These are phyloP conservation scores for Halictus ligatus DNA, from an alignment of 2,888 invertebrate genomes.

Conservation along the genomic window DNA sequence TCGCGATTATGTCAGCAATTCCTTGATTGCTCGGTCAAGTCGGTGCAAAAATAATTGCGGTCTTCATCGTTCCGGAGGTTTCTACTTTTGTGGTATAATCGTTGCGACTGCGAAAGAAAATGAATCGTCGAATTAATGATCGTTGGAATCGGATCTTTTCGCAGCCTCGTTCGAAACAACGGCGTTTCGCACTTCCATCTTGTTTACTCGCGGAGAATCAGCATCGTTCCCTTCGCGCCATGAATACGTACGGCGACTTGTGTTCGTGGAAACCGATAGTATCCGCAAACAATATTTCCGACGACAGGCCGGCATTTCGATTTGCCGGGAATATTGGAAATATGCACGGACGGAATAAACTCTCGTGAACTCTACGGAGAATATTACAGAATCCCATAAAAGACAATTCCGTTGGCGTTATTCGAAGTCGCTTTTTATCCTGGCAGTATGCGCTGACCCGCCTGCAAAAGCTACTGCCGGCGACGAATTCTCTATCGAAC, in stretches of 20 bases:
- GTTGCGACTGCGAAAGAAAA: neutral
- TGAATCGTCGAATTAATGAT: neutral
- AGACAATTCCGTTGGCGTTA: slow-evolving; percentile 24
- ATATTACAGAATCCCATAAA: slow-evolving; percentile 21
- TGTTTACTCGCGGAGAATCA: neutral
- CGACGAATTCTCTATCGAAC: neutral
- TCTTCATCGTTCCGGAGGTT: too few species aligned
- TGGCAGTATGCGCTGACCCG: slow-evolving; percentile 5
- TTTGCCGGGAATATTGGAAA: slow-evolving; percentile 7
- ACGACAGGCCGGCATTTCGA: neutral
- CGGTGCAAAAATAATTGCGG: neutral
- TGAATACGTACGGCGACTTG: neutral
- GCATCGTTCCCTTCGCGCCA: neutral
- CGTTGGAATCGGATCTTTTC: neutral
- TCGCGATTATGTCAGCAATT: neutral
- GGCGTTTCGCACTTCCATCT: neutral
- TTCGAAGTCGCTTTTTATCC: slow-evolving; percentile 19
- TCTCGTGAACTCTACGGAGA: slow-evolving; percentile 1
- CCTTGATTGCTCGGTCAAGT: neutral
- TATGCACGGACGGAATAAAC: slow-evolving; percentile 13
- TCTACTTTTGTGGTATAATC: too few species aligned
- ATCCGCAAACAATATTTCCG: slow-evolving; percentile 4
- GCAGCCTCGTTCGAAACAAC: neutral
- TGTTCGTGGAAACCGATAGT: neutral
- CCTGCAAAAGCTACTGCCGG: neutral